These are phyloP conservation scores for Lathamus discolor DNA, from an alignment of 2,113 vertebrate species.

Conservation along the genomic window DNA sequence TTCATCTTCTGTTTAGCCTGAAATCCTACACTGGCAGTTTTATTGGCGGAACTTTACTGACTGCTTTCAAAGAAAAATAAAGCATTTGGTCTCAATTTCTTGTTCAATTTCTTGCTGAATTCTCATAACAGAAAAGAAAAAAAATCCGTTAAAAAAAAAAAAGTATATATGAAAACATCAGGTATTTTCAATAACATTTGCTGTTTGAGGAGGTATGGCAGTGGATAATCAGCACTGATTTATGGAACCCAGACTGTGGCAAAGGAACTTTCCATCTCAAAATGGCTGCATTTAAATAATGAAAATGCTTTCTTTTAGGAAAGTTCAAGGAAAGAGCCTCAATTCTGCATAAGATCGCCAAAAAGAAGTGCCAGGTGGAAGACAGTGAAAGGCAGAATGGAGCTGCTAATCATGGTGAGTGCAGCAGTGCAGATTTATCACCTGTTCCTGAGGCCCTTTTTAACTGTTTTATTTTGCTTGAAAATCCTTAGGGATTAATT, in stretches of 20 bases:
- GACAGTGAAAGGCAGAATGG: constrained; percentile 92
- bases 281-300: constrained; percentile 12
- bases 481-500: background rate
- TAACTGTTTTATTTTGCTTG: background rate
- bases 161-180: background rate
- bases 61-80: background rate
- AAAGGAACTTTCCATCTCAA: background rate
- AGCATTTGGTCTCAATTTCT: background rate
- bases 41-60: background rate
- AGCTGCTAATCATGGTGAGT: constrained; percentile 87
- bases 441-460: background rate
- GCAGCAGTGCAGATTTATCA: background rate
- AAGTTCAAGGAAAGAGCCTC: constrained; percentile 97
- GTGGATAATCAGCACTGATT: background rate
- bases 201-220: background rate
- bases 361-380: constrained; percentile 97
- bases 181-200: background rate
- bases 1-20: background rate
- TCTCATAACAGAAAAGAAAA: background rate
- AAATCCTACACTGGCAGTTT: background rate
- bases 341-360: constrained; percentile 98
- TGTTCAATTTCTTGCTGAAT: background rate
- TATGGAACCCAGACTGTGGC: background rate
- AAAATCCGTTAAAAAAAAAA: background rate
- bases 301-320: constrained; percentile 76